Evolutionary conservation across 2,888 invertebrate genomes (phyloP), one percentile per base, ranked within the genome.

Genomic region (Lasiommata megera): DNA sequence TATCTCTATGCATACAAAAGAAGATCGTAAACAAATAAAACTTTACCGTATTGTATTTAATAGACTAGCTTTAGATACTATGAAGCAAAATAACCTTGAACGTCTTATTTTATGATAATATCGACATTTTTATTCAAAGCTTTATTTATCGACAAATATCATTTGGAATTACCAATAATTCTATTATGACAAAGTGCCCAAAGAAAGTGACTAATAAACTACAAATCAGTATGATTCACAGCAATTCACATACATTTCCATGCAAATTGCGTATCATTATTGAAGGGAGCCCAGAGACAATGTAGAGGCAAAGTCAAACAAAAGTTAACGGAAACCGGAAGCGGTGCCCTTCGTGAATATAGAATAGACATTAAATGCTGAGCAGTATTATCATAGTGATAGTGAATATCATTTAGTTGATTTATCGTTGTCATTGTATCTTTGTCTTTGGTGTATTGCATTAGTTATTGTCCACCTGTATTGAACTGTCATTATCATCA

Each of bases 271-370:
- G 40, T 50, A 47, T 56, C 56, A 53, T 62, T 62, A 56, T 64
- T 52, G 63, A 53, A 62, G 54, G 64, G 55, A 41, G 41, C 41
- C 31, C 46, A 46, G 46, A 66, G 62, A 67, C 67, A 67, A 68
- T 68, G 56, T 63, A 47, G 62, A 63, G 62, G 58, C 43, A 6
- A 46, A 40, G 17, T 53, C 62, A 48, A 56, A 64, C 57, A 63
- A 63, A 66, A 63, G 60, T 62, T 51, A 54, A 57, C 60, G 60
- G 60, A 52, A 60, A 60, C 56, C 41, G 57, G 60, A 57, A 34
- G 18, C 36, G 34, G 40, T 52, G 18, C 43, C 53, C 53, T 44
- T 44, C 43, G 31, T 43, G 53, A 54, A 46, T 54, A 50, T 43
- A 56, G 23, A 50, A 41, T 41, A 44, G 43, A 14, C 44, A 56